These are phyloP conservation scores for Charadrius vociferus DNA, from an alignment of 2,113 vertebrate genomes.

Conservation along the genomic window DNA sequence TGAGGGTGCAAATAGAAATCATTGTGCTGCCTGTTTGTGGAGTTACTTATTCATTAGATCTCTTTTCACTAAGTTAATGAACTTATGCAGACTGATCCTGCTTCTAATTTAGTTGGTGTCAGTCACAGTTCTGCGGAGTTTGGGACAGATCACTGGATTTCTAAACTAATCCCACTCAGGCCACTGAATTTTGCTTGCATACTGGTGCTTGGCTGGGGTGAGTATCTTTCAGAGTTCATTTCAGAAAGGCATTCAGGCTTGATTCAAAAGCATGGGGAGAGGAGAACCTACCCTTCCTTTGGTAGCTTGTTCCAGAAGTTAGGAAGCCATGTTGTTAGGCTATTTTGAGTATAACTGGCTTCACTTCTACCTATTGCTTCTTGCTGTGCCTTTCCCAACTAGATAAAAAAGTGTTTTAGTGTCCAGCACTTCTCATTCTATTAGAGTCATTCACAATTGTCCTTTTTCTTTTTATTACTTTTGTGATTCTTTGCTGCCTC, in stretches of 20 bases:
- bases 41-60: conserved; percentile 66
- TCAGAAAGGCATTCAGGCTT: not conserved
- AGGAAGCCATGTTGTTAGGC: not conserved
- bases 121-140: not conserved
- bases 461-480: not conserved
- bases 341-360: not conserved
- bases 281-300: not conserved
- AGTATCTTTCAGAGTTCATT: not conserved
- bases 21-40: conserved; percentile 42
- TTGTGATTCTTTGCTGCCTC: not conserved
- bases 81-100: conserved; percentile 56
- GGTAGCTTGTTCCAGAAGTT: not conserved
- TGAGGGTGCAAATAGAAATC: conserved; percentile 40
- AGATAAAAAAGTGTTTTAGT: not conserved
- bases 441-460: not conserved
- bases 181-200: not conserved
- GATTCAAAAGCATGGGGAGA: not conserved
- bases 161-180: conserved; percentile 19
- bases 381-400: not conserved
- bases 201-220: not conserved
- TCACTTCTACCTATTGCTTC: not conserved
- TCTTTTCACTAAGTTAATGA: conserved; percentile 67
- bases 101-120: conserved; percentile 37
- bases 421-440: not conserved
- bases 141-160: conserved; percentile 18